These are phyloP conservation scores for Dynastes hyllus DNA, from an alignment of 2,888 invertebrate species.

Conservation along the genomic window DNA sequence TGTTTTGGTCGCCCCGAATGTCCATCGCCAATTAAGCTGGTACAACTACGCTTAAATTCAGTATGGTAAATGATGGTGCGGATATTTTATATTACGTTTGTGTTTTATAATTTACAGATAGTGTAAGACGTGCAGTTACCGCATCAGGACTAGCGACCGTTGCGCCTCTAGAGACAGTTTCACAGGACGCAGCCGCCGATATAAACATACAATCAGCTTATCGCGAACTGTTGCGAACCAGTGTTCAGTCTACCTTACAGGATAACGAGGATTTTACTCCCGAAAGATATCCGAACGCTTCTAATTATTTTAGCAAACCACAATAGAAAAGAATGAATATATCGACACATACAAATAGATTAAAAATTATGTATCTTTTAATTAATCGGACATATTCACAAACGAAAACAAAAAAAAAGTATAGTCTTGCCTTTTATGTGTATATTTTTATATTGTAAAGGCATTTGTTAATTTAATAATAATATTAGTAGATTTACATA, in stretches of 20 bases:
- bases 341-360: constrained; percentile 2
- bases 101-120: constrained; percentile 60
- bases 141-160: constrained; percentile 72
- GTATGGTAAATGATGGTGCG: too few species aligned
- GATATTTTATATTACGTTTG: too few species aligned
- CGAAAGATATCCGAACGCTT: constrained; percentile 69
- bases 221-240: constrained; percentile 71
- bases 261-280: constrained; percentile 71
- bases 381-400: constrained; percentile 2
- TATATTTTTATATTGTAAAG: constrained; percentile 52
- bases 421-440: constrained; percentile 51
- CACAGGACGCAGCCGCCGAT: constrained; percentile 72
- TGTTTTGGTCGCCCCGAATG: too few species aligned
- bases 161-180: constrained; percentile 71
- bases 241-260: constrained; percentile 71
- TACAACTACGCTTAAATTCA: too few species aligned
- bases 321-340: constrained; percentile 55
- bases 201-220: constrained; percentile 73
- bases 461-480: constrained; percentile 48
- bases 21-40: too few species aligned
- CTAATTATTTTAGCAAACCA: constrained; percentile 66
- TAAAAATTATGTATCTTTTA: constrained; percentile 22
- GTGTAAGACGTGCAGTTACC: constrained; percentile 71
- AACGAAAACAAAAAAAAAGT: not conserved
- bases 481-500: constrained; percentile 25